Evolutionary conservation across 1,140 invertebrate genomes (phyloP), one percentile per base, ranked within the genome.

Genomic region (Samia ricini): DNA sequence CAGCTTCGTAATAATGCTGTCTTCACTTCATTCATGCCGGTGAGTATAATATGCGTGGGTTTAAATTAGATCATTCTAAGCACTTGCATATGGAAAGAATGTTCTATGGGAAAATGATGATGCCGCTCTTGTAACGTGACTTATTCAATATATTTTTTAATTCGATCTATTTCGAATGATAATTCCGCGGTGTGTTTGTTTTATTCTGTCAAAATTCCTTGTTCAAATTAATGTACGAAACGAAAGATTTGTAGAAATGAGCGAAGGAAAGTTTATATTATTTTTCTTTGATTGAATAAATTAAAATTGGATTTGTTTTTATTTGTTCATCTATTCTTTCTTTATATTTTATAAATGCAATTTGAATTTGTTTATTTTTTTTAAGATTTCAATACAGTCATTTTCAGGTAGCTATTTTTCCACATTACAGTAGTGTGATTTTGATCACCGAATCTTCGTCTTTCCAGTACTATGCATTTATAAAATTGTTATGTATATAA

Each of bases 1-100:
- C 54, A 36, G 54, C 60, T 67, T 65, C 54, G 68, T 73, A 76
- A 85, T 83, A 85, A 79, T 63, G 71, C 76, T 81, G 80, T 85
- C 82, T 72, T 66, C 77, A 71, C 68, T 54, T 63, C 64, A 63
- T 69, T 69, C 71, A 63, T 68, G 63, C 56, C 22, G 24, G 33
- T 61, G 60, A 56, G 57, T 66, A 52, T 59, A 42, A 23, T 52
- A 52, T 20, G 71, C 24, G 66, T 64, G 42, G 55, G 57, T 56
- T 42, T 15, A 63, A 68, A 66, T 65, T 64, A 50, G 69, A 64
- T 64, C 69, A 61, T 61, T 56, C 29, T 33, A 61, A 55, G 20
- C 56, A 55, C 61, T 61, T 62, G 52, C 60, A 69, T 63, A 69
- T 60, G 51, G 60, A 69, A 64, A 50, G 63, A 24, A 49, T 62